These are phyloP conservation scores for Temnothorax ravouxi DNA, from an alignment of 2,888 invertebrate genomes.

Conservation along the genomic window DNA sequence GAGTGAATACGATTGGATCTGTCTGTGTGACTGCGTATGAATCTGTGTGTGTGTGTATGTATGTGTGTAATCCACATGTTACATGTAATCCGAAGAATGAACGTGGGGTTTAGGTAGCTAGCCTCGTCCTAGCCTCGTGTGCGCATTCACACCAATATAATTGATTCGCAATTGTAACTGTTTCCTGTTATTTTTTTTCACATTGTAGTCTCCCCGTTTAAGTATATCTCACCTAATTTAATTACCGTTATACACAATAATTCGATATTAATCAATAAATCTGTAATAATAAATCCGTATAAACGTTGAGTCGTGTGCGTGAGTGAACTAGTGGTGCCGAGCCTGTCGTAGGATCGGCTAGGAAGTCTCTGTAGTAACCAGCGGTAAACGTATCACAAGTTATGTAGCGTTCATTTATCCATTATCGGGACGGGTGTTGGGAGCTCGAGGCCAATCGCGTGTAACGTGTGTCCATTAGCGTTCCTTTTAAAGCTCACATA, in stretches of 20 bases:
- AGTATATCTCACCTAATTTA: constrained; percentile 79
- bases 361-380: constrained; percentile 87
- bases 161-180: constrained; percentile 63
- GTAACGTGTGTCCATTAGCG: constrained; percentile 5
- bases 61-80: constrained; percentile 43
- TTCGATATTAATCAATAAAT: constrained; percentile 83
- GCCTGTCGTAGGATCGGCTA: constrained; percentile 81
- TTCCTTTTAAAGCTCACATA: neutral
- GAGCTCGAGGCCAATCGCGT: constrained; percentile 68
- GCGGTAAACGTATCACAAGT: constrained; percentile 86
- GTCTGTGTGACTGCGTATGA: constrained; percentile 66
- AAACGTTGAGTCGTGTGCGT: constrained; percentile 86
- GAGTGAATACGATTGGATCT: constrained; percentile 80
- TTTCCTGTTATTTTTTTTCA: constrained; percentile 32
- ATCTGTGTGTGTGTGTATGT: neutral
- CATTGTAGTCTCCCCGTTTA: constrained; percentile 63
- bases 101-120: constrained; percentile 84
- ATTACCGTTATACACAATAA: constrained; percentile 81
- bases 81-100: constrained; percentile 72
- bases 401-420: constrained; percentile 85
- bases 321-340: constrained; percentile 86
- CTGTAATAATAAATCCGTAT: constrained; percentile 83
- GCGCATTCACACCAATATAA: constrained; percentile 76
- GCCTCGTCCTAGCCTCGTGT: constrained; percentile 86
- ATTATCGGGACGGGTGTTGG: constrained; percentile 80